Evolutionary conservation across 2,888 invertebrate species (phyloP), one percentile per base, ranked within the genome.

Genomic region (Adela reaumurella): DNA sequence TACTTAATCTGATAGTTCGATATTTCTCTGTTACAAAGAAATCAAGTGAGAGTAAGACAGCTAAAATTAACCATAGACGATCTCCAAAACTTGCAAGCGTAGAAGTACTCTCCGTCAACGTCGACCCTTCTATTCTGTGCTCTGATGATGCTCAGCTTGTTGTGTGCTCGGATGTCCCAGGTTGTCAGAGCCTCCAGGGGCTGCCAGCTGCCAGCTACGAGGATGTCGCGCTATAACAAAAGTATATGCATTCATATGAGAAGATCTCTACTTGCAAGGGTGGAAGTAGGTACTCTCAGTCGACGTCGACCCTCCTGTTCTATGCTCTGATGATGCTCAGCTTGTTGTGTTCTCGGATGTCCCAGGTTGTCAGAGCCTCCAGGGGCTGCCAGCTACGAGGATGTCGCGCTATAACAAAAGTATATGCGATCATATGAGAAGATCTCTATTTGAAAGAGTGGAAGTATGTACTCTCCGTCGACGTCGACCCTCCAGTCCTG

Each of bases 241-340:
- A 10, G 17, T 19, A 45, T 45, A 11, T n/a, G n/a, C n/a, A n/a
- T n/a, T n/a, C n/a, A n/a, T n/a, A n/a, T n/a, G n/a, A n/a, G n/a
- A 5, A 5, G 77, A 77, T 47, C 60, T 64, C 79, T 79, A 83
- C 24, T 76, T 74, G 46, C 79, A 81, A 1, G 81, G 70, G 53
- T 83, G 83, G 4, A 83, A 66, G 56, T n/a, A n/a, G n/a, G n/a
- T 81, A 84, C 55, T 84, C 84, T 0, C 84, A 83, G 35, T 81
- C 80, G 0, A 82, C 67, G 43, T 78, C 71, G 0, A 68, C 70
- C 28, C 77, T 63, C 44, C 83, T 62, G 57, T 84, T 84, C 51
- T 72, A 69, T 0, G 78, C 79, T 24, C 69, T 63, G 35, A 84
- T 61, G 16, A 76, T 62, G 49, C 64, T 69, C 11, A 82, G 54